Percentiles rank a stretch among this genome's conserved stretches.
Evolutionary conservation across 2,797 vertebrate genomes (phyloP).

Genomic region (Pangasius macronema): DNA sequence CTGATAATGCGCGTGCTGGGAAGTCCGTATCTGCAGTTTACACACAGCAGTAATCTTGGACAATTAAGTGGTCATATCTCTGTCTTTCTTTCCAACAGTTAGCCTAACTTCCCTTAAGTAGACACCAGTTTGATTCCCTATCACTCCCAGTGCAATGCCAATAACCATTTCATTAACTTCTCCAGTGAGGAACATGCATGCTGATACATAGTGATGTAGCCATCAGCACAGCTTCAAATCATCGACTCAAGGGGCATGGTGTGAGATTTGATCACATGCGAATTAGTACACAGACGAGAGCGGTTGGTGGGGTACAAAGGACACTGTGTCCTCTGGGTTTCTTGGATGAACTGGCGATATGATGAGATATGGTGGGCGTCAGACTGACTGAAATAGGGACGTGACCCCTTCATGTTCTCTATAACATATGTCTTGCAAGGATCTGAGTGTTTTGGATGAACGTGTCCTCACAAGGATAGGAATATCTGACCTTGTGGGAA

Average conservation of each 20-base stretch:
- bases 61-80: conserved; percentile 21
- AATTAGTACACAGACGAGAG: conserved; percentile 27
- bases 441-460: neutral
- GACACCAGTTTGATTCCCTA: neutral
- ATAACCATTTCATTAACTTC: neutral
- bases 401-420: conserved; percentile 15
- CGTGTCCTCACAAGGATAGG: neutral
- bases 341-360: conserved; percentile 20
- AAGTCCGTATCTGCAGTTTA: conserved; percentile 18
- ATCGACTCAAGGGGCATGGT: conserved; percentile 15
- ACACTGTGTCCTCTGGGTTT: conserved; percentile 29
- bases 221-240: neutral
- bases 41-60: conserved; percentile 15
- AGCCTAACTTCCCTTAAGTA: neutral
- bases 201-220: neutral
- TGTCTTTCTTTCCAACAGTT: conserved; percentile 18
- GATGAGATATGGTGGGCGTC: conserved; percentile 27
- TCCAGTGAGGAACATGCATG: neutral
- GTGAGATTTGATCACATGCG: conserved; percentile 27
- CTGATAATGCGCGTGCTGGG: conserved; percentile 57
- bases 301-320: conserved; percentile 17
- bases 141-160: neutral
- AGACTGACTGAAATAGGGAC: conserved; percentile 35
- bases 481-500: neutral
- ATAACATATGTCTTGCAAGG: neutral